Conservation (phyloP, 2,888 invertebrate species). For the Drosophila aldrichi region DNA sequence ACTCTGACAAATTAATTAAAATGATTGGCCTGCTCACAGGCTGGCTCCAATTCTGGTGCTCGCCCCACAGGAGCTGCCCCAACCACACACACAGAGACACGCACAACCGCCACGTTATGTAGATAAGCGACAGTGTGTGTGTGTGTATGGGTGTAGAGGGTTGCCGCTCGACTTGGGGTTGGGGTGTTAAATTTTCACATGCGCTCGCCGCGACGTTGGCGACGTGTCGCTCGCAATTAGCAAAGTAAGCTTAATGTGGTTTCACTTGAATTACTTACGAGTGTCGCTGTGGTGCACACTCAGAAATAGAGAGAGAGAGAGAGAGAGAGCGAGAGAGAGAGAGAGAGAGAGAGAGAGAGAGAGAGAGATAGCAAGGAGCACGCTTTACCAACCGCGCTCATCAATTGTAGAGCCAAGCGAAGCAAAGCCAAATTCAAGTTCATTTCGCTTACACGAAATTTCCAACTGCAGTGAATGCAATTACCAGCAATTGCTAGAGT, state of each 20-base stretch:
- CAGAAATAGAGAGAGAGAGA: neutral
- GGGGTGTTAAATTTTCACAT: constrained; percentile 40
- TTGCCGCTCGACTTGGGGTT: constrained; percentile 1
- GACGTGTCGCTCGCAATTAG: constrained; percentile 83
- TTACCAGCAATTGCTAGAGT: constrained; percentile 13
- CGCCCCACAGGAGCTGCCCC: constrained; percentile 29
- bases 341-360: neutral
- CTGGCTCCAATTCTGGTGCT: constrained; percentile 19
- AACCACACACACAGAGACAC: constrained; percentile 12
- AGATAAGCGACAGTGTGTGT: constrained; percentile 56
- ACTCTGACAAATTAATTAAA: constrained; percentile 84
- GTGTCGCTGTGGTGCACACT: constrained; percentile 57
- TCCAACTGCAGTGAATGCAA: constrained; percentile 53
- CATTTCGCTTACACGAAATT: constrained; percentile 65
- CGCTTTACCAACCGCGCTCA: constrained; percentile 30
- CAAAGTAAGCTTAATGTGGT: constrained; percentile 84
- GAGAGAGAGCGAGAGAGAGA: neutral
- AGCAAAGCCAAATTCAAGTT: constrained; percentile 59
- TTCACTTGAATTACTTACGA: constrained; percentile 81
- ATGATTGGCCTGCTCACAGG: constrained; percentile 77
- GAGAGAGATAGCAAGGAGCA: neutral
- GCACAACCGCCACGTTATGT: constrained; percentile 60
- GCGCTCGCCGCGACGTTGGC: constrained; percentile 48
- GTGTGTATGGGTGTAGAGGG: neutral
- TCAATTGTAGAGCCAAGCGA: constrained; percentile 30